Conservation (phyloP, 1,140 invertebrate species). For the Cydia amplana region DNA sequence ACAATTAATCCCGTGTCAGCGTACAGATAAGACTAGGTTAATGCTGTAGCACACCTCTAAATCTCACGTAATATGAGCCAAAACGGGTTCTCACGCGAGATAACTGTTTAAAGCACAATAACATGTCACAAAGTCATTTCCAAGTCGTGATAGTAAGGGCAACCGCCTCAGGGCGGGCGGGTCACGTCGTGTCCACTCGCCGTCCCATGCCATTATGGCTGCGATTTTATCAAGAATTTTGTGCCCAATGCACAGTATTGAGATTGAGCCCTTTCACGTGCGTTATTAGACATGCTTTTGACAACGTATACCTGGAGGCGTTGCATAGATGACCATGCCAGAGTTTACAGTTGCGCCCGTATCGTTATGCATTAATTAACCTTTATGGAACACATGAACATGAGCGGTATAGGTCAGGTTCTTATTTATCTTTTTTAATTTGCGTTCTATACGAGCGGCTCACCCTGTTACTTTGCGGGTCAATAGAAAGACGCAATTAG, state of each 20-base stretch:
- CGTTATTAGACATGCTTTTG: conserved; percentile 33
- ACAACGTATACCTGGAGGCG: conserved; percentile 13
- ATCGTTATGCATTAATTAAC: conserved; percentile 16
- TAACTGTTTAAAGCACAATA: conserved; percentile 34
- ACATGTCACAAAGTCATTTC: conserved; percentile 38
- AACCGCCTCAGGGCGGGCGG: conserved; percentile 41
- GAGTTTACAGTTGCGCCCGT: conserved; percentile 12
- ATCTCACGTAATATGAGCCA: neutral
- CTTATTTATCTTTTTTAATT: neutral
- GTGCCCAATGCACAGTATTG: conserved; percentile 32
- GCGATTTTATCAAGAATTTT: conserved; percentile 49
- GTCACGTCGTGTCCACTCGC: conserved; percentile 49
- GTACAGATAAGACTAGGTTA: neutral
- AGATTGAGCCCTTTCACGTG: conserved; percentile 35
- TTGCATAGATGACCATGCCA: neutral
- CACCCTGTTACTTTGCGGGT: neutral
- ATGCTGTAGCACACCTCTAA: conserved; percentile 8
- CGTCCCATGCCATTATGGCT: conserved; percentile 35
- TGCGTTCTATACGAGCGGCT: neutral
- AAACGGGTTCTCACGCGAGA: conserved; percentile 24
- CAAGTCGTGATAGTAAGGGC: conserved; percentile 41
- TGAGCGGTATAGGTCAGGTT: neutral
- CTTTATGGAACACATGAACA: neutral
- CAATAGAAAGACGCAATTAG: neutral
- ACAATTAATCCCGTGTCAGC: conserved; percentile 6